Base-by-base conservation (phyloP, 2,888 invertebrate species). In the Yponomeuta evonymella region DNA sequence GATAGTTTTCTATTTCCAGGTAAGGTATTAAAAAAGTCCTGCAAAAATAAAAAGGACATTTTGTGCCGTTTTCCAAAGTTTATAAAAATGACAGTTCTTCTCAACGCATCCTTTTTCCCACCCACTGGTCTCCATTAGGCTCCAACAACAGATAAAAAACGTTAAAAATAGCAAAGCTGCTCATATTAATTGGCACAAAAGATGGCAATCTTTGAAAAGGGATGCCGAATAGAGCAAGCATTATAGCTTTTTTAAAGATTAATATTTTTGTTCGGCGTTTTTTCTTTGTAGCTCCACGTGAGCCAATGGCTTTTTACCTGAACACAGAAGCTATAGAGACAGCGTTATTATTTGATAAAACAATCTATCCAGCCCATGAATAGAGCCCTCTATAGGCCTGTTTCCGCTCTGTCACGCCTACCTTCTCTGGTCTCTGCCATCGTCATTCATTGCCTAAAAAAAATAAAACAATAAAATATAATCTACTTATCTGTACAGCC, bases 151-250 rank as follows among this genome's bases (percentile, higher is more conserved):
- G 36, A 23, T 10, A 10, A 69, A 69, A 69, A 63, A 36, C 62
- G 29, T 62, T 33, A 10, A 63, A 83, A 63, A 83, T 76, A 74
- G 70, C 73, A 73, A 85, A 85, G 82, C 77, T 79, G 77, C 76
- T 75, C 80, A 83, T 82, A 81, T 78, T 90, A 91, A 90, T 90
- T 90, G 90, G 89, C 90, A 91, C 89, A 91, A 90, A 88, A 88
- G 89, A 88, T 84, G 76, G 80, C 81, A 80, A 87, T 86, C 85
- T 83, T 83, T 84, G 81, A 87, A 87, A 86, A 82, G 81, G 23
- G 80, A 78, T 81, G 77, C 79, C 81, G 79, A 81, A 85, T 83
- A 83, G 80, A 79, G 79, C 78, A 78, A 80, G 82, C 80, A 84
- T 87, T 86, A 86, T 87, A 83, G 85, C 84, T 88, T 87, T 88